phyloP scores from a whole-genome alignment of 2,888 invertebrate species.

The Watsonalla cultraria region DNA sequence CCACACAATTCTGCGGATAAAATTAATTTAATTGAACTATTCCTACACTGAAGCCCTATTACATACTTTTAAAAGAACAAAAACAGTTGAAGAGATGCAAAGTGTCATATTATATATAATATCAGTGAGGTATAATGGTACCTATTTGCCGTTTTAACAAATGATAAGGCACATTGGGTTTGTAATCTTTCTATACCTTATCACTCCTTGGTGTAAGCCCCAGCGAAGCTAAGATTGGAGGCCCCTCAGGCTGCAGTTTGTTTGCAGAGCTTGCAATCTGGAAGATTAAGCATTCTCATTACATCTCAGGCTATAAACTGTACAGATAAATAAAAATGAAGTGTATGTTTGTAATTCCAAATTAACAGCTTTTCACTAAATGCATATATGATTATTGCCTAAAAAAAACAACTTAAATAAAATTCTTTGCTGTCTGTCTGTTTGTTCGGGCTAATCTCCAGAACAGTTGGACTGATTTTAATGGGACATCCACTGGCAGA shows the following conservation, averaged over 20 bases:
- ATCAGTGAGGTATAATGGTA: conserved; percentile 16
- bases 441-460: too few species aligned
- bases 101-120: conserved; percentile 35
- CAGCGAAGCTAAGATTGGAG: conserved; percentile 73
- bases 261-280: conserved; percentile 51
- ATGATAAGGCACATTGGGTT: conserved; percentile 32
- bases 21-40: conserved; percentile 71
- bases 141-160: conserved; percentile 17
- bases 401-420: too few species aligned
- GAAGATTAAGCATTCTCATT: conserved; percentile 16
- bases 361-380: too few species aligned
- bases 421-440: too few species aligned
- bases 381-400: too few species aligned
- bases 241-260: conserved; percentile 71
- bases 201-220: conserved; percentile 76
- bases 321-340: neutral
- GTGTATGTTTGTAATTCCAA: too few species aligned
- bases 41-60: conserved; percentile 36
- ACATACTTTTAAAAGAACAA: conserved; percentile 5
- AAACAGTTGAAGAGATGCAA: conserved; percentile 13
- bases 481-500: too few species aligned
- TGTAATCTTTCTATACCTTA: conserved; percentile 68
- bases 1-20: conserved; percentile 72
- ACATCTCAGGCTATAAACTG: neutral
- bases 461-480: too few species aligned